These are phyloP conservation scores for Verasper variegatus DNA, from an alignment of 2,113 vertebrate genomes.

Conservation along the genomic window DNA sequence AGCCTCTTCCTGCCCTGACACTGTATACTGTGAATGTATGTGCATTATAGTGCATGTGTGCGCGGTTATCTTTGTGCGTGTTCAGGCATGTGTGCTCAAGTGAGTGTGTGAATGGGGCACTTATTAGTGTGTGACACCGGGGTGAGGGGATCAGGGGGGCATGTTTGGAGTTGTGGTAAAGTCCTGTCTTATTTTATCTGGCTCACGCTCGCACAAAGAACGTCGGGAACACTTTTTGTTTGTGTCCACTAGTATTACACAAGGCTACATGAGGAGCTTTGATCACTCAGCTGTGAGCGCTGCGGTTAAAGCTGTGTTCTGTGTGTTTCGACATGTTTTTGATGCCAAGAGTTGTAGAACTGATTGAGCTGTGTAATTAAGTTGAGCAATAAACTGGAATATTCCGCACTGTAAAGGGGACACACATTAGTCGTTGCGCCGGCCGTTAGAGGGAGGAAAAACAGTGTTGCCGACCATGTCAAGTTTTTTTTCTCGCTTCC, in stretches of 20 bases:
- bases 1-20: conserved; percentile 58
- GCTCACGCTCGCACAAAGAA: conserved; percentile 48
- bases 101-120: background rate
- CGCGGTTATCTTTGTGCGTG: conserved; percentile 28
- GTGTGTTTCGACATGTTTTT: conserved; percentile 50
- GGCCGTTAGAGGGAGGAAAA: conserved; percentile 45
- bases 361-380: conserved; percentile 32
- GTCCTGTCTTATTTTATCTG: conserved; percentile 66
- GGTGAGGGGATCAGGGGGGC: conserved; percentile 48
- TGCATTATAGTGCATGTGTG: conserved; percentile 28
- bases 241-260: conserved; percentile 55
- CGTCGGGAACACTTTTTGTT: conserved; percentile 41
- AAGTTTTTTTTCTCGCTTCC: conserved; percentile 65
- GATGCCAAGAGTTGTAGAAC: conserved; percentile 38
- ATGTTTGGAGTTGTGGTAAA: conserved; percentile 63
- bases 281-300: conserved; percentile 54
- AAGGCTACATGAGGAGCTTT: conserved; percentile 43
- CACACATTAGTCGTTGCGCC: conserved; percentile 30
- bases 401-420: conserved; percentile 21
- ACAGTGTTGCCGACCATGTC: conserved; percentile 46
- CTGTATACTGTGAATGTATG: conserved; percentile 31
- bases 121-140: conserved; percentile 27
- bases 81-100: conserved; percentile 16
- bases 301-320: conserved; percentile 6
- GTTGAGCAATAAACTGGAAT: conserved; percentile 29